These are phyloP conservation scores for Hipparchia sbordonii DNA, from an alignment of 2,888 invertebrate species.

Conservation along the genomic window DNA sequence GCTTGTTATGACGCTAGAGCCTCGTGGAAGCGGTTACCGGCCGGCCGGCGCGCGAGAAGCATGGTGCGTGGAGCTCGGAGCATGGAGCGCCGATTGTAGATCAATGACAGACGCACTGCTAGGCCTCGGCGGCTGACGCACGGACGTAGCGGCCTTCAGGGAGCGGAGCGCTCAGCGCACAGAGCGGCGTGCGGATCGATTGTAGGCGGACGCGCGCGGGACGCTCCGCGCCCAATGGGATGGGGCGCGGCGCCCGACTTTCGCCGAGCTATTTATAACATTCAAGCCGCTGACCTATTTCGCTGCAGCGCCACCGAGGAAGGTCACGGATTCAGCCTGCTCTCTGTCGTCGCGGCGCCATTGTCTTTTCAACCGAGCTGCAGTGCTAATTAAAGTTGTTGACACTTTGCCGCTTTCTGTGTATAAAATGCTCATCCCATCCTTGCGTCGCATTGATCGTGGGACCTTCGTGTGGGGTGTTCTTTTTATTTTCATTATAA, in stretches of 20 bases:
- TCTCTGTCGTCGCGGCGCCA: conserved; percentile 76
- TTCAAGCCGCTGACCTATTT: conserved; percentile 83
- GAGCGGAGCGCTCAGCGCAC: conserved; percentile 33
- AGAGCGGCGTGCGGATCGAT: conserved; percentile 45
- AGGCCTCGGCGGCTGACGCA: conserved; percentile 44
- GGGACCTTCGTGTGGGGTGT: conserved; percentile 25
- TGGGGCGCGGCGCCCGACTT: conserved; percentile 79
- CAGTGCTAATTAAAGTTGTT: conserved; percentile 81
- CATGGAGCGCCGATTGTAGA: not conserved
- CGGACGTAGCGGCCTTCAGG: conserved; percentile 28
- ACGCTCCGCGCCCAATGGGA: conserved; percentile 60
- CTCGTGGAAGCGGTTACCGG: conserved; percentile 30
- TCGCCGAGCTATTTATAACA: conserved; percentile 82
- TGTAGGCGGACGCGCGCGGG: conserved; percentile 54
- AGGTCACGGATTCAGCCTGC: conserved; percentile 81
- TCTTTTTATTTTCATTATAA: conserved; percentile 25
- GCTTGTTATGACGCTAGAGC: conserved; percentile 17
- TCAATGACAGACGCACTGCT: conserved; percentile 24
- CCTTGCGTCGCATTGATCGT: conserved; percentile 40
- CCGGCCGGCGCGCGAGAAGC: conserved; percentile 16
- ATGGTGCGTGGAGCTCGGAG: not conserved
- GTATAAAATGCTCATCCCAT: conserved; percentile 53
- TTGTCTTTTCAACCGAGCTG: conserved; percentile 77
- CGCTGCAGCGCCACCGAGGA: conserved; percentile 78
- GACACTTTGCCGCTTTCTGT: conserved; percentile 67